phyloP scores from a whole-genome alignment of 1,140 invertebrate species.

The Drosophila nasuta region DNA sequence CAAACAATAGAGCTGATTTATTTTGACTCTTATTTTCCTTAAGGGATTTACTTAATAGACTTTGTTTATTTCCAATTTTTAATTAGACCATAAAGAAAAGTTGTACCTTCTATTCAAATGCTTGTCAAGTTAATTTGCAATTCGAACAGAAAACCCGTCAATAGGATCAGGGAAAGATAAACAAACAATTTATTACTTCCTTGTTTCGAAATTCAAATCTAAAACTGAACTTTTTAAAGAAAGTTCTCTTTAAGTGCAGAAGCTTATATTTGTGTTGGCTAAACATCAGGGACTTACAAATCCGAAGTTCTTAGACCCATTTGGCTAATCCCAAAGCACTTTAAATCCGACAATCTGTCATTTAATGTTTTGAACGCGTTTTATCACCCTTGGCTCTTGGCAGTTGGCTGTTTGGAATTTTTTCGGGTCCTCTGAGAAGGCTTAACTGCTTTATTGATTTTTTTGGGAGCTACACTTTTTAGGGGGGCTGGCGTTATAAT shows the following conservation, averaged over 20 bases:
- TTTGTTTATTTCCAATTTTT: background rate
- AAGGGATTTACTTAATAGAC: background rate
- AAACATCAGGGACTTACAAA: background rate
- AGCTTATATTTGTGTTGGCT: constrained; percentile 2
- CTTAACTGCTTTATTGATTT: constrained; percentile 64
- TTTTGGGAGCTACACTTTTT: constrained; percentile 38
- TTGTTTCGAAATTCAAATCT: background rate
- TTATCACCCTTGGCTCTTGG: background rate
- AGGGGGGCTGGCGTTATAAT: constrained; percentile 53
- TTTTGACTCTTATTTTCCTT: too few relatives aligned
- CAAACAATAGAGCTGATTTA: too few relatives aligned
- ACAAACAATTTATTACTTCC: background rate
- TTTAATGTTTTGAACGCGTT: constrained; percentile 20
- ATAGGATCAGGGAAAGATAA: background rate
- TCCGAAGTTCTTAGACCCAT: background rate
- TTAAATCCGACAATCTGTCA: constrained; percentile 39
- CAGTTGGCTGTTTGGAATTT: constrained; percentile 5
- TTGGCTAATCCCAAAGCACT: constrained; percentile 52
- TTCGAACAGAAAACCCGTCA: background rate
- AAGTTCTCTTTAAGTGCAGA: background rate
- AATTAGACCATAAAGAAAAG: background rate
- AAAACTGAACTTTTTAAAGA: background rate
- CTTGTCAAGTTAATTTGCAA: background rate
- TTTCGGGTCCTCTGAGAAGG: constrained; percentile 13
- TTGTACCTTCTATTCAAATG: too few relatives aligned